Evolutionary conservation across 2,113 vertebrate genomes (phyloP).

Genomic region (Callithrix jacchus): DNA sequence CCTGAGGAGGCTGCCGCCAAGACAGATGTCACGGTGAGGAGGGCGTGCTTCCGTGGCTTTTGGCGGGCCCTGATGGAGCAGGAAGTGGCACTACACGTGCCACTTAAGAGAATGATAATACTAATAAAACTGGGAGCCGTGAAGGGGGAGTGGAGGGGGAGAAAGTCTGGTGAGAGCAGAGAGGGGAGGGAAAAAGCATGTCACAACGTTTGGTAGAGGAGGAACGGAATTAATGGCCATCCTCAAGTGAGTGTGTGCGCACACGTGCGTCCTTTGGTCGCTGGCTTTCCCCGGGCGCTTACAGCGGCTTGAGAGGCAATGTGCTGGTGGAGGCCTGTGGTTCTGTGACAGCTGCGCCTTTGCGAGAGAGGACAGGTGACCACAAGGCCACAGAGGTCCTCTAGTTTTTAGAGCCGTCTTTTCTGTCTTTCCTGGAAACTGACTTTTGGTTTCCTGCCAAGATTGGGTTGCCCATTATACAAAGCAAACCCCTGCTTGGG

Average conservation of each 20-base stretch:
- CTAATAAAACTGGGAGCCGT: neutral
- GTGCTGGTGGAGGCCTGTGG: too few relatives aligned
- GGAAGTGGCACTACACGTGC: slow-evolving; percentile 18
- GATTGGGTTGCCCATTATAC: fast-evolving
- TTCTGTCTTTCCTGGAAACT: neutral
- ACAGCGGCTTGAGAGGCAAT: fast-evolving
- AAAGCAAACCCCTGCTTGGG: fast-evolving
- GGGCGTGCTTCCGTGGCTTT: neutral
- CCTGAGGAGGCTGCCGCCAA: slow-evolving; percentile 60
- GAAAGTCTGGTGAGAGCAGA: neutral
- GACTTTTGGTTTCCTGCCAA: neutral
- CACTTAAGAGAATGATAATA: slow-evolving; percentile 17
- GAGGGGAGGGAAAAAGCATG: fast-evolving
- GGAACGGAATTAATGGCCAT: neutral
- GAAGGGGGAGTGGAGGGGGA: neutral
- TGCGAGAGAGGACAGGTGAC: neutral
- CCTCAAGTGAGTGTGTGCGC: neutral
- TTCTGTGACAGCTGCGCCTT: neutral
- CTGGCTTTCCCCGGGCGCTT: neutral
- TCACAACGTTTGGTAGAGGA: neutral
- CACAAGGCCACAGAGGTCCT: neutral
- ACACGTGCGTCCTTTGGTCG: fast-evolving
- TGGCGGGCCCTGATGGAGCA: slow-evolving; percentile 33
- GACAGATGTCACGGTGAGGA: slow-evolving; percentile 58
- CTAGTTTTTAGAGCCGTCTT: neutral